phyloP scores from a whole-genome alignment of 2,113 vertebrate genomes.

The Chionis minor region DNA sequence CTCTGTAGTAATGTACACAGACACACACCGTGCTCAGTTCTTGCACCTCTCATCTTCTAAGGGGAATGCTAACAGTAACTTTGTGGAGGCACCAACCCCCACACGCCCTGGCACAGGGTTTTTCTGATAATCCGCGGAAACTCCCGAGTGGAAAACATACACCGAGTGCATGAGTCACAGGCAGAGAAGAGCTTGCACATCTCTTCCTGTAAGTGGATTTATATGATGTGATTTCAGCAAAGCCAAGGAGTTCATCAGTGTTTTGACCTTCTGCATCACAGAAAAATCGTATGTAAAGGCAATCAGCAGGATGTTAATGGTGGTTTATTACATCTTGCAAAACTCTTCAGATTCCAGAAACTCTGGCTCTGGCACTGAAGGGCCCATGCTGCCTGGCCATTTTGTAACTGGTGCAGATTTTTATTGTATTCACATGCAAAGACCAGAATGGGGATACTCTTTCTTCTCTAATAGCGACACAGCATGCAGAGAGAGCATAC shows the following conservation, averaged over 20 bases:
- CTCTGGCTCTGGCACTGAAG: not conserved
- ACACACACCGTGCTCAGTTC: constrained; percentile 15
- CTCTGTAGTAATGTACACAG: constrained; percentile 11
- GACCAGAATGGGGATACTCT: constrained; percentile 49
- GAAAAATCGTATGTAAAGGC: not conserved
- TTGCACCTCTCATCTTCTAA: constrained; percentile 62
- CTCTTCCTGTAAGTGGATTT: not conserved
- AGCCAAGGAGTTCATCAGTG: not conserved
- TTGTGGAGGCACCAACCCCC: constrained; percentile 15
- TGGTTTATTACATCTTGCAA: not conserved
- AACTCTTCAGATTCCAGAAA: constrained; percentile 9
- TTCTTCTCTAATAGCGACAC: constrained; percentile 41
- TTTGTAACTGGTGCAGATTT: constrained; percentile 26
- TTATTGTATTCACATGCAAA: constrained; percentile 49
- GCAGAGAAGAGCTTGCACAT: not conserved
- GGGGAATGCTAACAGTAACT: constrained; percentile 55
- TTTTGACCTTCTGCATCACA: constrained; percentile 2
- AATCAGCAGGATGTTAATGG: not conserved
- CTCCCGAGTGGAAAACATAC: not conserved
- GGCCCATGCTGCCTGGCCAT: not conserved
- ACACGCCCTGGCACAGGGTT: not conserved
- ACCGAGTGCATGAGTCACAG: not conserved
- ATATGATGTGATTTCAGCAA: not conserved
- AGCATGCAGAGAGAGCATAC: constrained; percentile 69
- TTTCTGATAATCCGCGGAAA: constrained; percentile 18